These are phyloP conservation scores for Oryzias dopingdopingensis DNA, from an alignment of 2,797 vertebrate genomes.

Conservation along the genomic window DNA sequence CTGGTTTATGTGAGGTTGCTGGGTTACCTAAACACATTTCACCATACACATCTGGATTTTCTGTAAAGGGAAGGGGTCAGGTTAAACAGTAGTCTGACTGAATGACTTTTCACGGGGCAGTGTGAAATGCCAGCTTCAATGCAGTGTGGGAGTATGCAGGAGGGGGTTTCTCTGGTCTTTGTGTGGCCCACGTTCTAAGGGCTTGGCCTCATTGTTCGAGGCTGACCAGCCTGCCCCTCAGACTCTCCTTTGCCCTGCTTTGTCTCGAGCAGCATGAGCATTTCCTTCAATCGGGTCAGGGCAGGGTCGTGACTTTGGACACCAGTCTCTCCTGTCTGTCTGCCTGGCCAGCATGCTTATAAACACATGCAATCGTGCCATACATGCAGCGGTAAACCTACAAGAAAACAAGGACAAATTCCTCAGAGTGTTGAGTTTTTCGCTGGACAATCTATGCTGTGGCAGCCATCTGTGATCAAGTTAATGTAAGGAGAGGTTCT, in stretches of 20 bases:
- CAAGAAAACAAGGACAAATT: too few relatives aligned
- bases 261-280: conserved; percentile 79
- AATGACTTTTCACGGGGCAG: conserved; percentile 81
- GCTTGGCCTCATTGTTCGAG: conserved; percentile 77
- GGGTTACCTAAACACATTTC: conserved; percentile 56
- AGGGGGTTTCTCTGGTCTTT: conserved; percentile 74
- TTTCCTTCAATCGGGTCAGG: conserved; percentile 84
- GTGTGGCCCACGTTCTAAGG: conserved; percentile 75
- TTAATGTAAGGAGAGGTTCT: conserved; percentile 2
- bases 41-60: conserved; percentile 65
- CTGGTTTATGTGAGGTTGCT: conserved; percentile 26
- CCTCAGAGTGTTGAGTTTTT: neutral
- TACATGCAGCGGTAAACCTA: conserved; percentile 19
- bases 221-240: conserved; percentile 76
- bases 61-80: conserved; percentile 72
- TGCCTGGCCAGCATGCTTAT: conserved; percentile 52
- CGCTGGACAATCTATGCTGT: neutral
- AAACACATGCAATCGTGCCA: conserved; percentile 39
- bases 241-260: conserved; percentile 79
- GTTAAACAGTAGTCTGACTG: conserved; percentile 85
- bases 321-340: conserved; percentile 71
- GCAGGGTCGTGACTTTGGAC: conserved; percentile 84
- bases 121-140: conserved; percentile 84
- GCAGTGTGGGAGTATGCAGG: conserved; percentile 74
- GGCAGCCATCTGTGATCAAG: conserved; percentile 15